Base-by-base conservation (phyloP, 2,888 invertebrate genomes). In the Plagiodera versicolora region DNA sequence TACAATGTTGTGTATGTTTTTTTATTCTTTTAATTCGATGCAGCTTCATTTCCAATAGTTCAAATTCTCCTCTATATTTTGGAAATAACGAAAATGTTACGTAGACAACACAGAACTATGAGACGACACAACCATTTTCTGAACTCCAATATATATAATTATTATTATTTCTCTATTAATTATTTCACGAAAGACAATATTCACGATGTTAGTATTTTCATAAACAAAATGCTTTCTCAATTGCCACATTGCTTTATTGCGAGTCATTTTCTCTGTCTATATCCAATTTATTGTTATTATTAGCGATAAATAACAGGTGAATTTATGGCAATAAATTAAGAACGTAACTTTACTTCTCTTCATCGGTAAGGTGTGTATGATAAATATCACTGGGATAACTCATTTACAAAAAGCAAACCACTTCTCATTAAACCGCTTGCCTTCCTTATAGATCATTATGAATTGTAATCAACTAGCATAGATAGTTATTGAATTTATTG, bases 321-420 rank as follows among this genome's bases (percentile, higher is more conserved):
- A 14, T 6, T 10, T 16, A 28, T 16, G 5, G 20, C 19, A 44
- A 44, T 44, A 9, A 44, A 53, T 44, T 53, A 53, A n/a, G n/a
- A 53, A 53, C 14, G 44, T 24, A 17, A 44, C 17, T 53, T 53
- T 5, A 44, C 0, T 24, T 20, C 39, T 44, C 44, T 14, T 5
- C 16, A 16, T 44, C n/a, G 20, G 2, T 24, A 24, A 53, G 52
- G 44, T 53, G 52, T 53, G 52, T 53, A 44, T 14, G 53, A 45
- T 53, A 44, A 35, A 53, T 53, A 53, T 53, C 53, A 35, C 39
- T 9, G 10, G 39, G 35, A 16, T 52, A 52, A 39, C 32, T 39
- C 45, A 53, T 45, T 53, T 24, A 24, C 14, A 20, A 28, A 35
- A 24, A 45, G 45, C 32, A 51, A 24, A 39, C 39, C 14, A 14